Percentiles rank a stretch among this genome's conserved stretches.
phyloP scores from a whole-genome alignment of 2,888 invertebrate species.

The Agelastica alni region DNA sequence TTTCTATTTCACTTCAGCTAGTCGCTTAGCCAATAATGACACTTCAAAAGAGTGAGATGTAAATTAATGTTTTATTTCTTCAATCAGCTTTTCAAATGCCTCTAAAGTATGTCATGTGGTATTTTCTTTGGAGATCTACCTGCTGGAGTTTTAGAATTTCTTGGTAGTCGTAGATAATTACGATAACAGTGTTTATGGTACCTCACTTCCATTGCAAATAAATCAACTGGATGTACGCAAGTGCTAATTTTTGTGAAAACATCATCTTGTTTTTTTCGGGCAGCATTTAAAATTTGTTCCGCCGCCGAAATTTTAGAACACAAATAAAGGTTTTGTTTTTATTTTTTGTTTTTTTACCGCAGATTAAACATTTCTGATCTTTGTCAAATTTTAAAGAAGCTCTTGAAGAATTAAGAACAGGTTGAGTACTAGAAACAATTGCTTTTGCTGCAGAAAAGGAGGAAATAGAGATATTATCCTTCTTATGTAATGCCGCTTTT shows the following conservation, averaged over 20 bases:
- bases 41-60: no score
- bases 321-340: neutral
- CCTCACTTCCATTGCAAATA: neutral
- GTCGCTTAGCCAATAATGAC: neutral
- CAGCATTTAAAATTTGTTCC: no score
- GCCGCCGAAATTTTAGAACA: neutral
- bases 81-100: neutral
- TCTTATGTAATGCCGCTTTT: neutral
- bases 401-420: neutral
- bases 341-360: neutral
- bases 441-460: neutral
- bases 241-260: slow-evolving; percentile 1
- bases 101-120: neutral
- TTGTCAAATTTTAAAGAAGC: neutral
- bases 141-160: slow-evolving; percentile 2
- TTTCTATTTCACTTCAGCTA: neutral
- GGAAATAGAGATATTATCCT: neutral
- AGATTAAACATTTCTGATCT: neutral
- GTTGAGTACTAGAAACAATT: neutral
- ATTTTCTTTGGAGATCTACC: slow-evolving; percentile 1
- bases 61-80: neutral
- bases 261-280: slow-evolving; percentile 9
- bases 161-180: slow-evolving; percentile 3
- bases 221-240: slow-evolving; percentile 1
- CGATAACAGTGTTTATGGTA: neutral